Evolutionary conservation across 2,113 vertebrate genomes (phyloP), one percentile per base, ranked within the genome.

Genomic region (Megatriorchis doriae): DNA sequence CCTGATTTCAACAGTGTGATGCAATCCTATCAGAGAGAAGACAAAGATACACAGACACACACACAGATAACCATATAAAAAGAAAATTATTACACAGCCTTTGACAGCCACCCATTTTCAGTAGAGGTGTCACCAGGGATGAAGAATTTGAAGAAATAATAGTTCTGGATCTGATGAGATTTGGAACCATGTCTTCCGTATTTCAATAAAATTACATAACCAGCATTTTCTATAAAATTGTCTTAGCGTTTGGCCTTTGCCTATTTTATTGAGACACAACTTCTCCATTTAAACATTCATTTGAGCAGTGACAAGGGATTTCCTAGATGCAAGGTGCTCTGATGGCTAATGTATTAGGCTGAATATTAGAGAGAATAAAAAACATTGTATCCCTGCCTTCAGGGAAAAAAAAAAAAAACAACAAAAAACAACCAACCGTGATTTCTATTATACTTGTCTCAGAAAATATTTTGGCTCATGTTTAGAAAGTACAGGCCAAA

Each of bases 401-500:
- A 48, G 22, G 9, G 50, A 92, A 85, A 55, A n/a, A 61, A 59
- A 18, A 88, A 19, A 18, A 45, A 45, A 45, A 18, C 18, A 45
- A 18, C 43, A 16, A 14, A 32, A 53, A 50, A 7, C 8, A 22
- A 36, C 4, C 1, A 9, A 36, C 6, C 0, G 5, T n/a, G 0
- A 50, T 59, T 87, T 70, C 22, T 82, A 10, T 77, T 78, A 34
- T 32, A 47, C 2, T 50, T 81, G 17, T 84, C 42, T 78, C 19
- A 78, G 18, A 82, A 81, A 83, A 77, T 53, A 93, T 42, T 93
- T 92, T 72, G 34, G 3, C 12, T 86, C 10, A 11, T 36, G 3
- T 59, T 89, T 65, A 53, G 67, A 86, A 93, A 74, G 11, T 31
- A 36, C 7, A 67, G 55, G 23, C 12, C n/a, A 50, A 92, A 72